Evolutionary conservation across 2,113 vertebrate genomes (phyloP), one percentile per base, ranked within the genome.

Genomic region (Ceyx cyanopectus): DNA sequence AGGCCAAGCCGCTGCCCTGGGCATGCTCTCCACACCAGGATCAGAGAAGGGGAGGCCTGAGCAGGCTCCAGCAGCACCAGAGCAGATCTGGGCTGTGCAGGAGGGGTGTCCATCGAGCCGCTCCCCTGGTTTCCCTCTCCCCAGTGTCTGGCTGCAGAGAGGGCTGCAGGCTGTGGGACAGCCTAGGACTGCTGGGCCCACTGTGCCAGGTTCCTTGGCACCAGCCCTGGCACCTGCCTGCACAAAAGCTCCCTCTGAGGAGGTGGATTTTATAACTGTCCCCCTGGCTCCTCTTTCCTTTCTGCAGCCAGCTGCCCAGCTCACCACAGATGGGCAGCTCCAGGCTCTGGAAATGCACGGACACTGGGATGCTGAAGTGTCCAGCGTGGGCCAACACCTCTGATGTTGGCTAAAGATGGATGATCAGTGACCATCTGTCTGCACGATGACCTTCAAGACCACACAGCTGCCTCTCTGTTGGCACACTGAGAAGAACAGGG

Each of bases 191-290:
- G 45, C 65, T 1, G 0, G 10, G 10, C 30, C 26, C 56, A 61
- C 22, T 2, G 22, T 50, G 0, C 2, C 2, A 0, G 32, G 30
- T 58, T 53, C 16, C 17, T 54, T 9, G 1, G 12, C 32, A 20
- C 40, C 4, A 1, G 18, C 40, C 43, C 26, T 13, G 45, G 14
- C 27, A 10, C 27, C 53, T 26, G 20, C 58, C 56, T 45, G 45
- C 75, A 14, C 13, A 4, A 30, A 1, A 1, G 0, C 1, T 23
- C 2, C 45, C 45, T n/a, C 46, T 0, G 0, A 43, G 45, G 51
- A 34, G 13, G 13, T 3, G 22, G 26, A 11, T 76, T 51, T 77
- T 9, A 30, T 7, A 15, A 3, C 16, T 29, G 20, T 40, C 3
- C 2, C 24, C 17, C 34, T 24, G 14, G n/a, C 4, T 11, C 6